Evolutionary conservation across 1,140 invertebrate genomes (phyloP).

Genomic region (Stegodyphus dumicola): DNA sequence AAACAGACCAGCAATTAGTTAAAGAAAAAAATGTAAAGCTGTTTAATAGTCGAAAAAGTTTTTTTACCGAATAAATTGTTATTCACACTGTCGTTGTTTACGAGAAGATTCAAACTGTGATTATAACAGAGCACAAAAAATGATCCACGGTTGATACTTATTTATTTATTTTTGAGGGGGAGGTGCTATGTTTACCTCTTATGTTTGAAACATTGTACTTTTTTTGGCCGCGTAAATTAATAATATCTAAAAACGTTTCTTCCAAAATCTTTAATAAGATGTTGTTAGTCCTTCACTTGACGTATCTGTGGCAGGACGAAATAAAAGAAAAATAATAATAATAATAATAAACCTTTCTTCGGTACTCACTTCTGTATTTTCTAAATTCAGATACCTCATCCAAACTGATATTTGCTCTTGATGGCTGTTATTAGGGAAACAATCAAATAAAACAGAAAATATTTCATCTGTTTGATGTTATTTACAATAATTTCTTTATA

Average conservation of each 20-base stretch:
- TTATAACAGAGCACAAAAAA: background rate
- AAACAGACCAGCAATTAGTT: background rate
- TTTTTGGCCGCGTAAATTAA: background rate
- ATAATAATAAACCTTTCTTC: background rate
- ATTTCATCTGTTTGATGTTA: background rate
- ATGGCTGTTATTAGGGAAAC: background rate
- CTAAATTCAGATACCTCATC: background rate
- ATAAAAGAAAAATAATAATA: too few species aligned
- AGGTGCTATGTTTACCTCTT: background rate
- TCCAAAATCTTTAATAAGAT: background rate
- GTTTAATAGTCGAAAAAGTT: background rate
- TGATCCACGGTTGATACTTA: background rate
- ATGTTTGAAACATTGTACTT: background rate
- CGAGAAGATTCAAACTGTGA: background rate
- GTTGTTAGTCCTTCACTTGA: background rate
- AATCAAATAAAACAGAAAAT: background rate
- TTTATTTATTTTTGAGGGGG: background rate
- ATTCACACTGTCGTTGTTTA: background rate
- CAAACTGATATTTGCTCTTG: background rate
- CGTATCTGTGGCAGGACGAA: background rate
- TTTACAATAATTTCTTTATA: too few species aligned
- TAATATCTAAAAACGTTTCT: background rate
- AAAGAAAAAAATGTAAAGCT: background rate
- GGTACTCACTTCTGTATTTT: background rate
- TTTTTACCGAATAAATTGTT: background rate